Evolutionary conservation across 2,113 vertebrate species (phyloP), one percentile per base, ranked within the genome.

Genomic region (Dipodomys spectabilis): DNA sequence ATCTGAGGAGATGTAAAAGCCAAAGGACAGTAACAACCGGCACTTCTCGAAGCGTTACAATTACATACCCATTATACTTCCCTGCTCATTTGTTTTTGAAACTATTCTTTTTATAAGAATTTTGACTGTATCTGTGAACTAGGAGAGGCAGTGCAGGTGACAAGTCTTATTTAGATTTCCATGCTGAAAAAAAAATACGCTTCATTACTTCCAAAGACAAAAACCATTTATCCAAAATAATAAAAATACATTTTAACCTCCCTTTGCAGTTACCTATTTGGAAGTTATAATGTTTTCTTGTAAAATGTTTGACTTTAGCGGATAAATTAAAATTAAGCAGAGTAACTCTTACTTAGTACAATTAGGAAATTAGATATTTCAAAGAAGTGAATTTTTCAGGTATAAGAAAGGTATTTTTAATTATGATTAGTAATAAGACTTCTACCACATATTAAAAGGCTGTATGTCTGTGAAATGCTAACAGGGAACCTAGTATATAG

Each of bases 171-270:
- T 71, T 80, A 88, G 35, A 68, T 89, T 92, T 90, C 8, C n/a
- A 4, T 67, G 57, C 32, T 77, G 57, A 77, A 69, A 82, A 79
- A 62, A 79, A n/a, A 78, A 68, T 88, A 39, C 39, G 39, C 23
- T 84, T 89, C 62, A 65, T 80, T 90, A 30, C 83, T 90, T 83
- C 35, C 86, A 60, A 91, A 86, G 49, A 94, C 35, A 90, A 83
- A 88, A 93, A 69, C 74, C 87, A 44, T 62, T 87, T 72, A 79
- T 81, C 30, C 19, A 74, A 94, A 95, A 73, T 49, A 11, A 64
- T 11, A 25, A 5, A 64, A 88, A 88, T 73, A 23, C 35, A 72
- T 68, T 74, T 87, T 92, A 85, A 93, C 10, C 28, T 35, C 83
- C 39, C 39, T 19, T 69, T 94, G 30, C 49, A 84, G 4, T 90